A percentile compares a stretch with the other conserved stretches of the same genome.
phyloP scores from a whole-genome alignment of 2,888 invertebrate species.

The Atethmia centrago region DNA sequence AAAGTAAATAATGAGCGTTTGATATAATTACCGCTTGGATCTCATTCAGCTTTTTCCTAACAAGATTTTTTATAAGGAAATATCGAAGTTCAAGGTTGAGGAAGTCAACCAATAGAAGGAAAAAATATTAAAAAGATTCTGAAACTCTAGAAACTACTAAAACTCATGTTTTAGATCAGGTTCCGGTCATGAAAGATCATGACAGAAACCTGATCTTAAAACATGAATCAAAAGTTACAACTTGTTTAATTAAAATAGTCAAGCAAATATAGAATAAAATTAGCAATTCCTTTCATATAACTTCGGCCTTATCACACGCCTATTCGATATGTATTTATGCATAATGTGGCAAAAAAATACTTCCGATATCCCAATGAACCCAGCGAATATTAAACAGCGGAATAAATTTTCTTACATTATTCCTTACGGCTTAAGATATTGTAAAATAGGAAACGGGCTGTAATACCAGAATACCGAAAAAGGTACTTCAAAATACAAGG shows the following conservation, averaged over 20 bases:
- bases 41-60: background rate
- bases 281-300: slow-evolving; percentile 38
- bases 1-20: background rate
- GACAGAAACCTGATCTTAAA: too few species aligned
- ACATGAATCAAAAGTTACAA: background rate
- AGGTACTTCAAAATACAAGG: slow-evolving; percentile 35
- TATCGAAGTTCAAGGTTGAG: background rate
- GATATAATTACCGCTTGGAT: slow-evolving; percentile 27
- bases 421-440: slow-evolving; percentile 54
- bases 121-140: too few species aligned
- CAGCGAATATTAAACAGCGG: slow-evolving; percentile 65
- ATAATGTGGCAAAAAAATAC: slow-evolving; percentile 63
- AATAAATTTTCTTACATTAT: slow-evolving; percentile 67
- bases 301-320: slow-evolving; percentile 44
- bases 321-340: slow-evolving; percentile 62
- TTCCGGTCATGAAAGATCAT: too few species aligned
- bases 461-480: slow-evolving; percentile 42
- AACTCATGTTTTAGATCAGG: too few species aligned
- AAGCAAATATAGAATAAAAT: slow-evolving; percentile 29
- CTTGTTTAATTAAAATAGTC: background rate
- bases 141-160: too few species aligned
- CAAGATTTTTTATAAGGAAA: background rate
- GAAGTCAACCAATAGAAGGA: background rate
- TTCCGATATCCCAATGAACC: slow-evolving; percentile 64
- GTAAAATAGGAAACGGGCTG: slow-evolving; percentile 30